phyloP scores from a whole-genome alignment of 37 sponge, comb jelly and placozoan species.

The Hexactinellida sp. region DNA sequence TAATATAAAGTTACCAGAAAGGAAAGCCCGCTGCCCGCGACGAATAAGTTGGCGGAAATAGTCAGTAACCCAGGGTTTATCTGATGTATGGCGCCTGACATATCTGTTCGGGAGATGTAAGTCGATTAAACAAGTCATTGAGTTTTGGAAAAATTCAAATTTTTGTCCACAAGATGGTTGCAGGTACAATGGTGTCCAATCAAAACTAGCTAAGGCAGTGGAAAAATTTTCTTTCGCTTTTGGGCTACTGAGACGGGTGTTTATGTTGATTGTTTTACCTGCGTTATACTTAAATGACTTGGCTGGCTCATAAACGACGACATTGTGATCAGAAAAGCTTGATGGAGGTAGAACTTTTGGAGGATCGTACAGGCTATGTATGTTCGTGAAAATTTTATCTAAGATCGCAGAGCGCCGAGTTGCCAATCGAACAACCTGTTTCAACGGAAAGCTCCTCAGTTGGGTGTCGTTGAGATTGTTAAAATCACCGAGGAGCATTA shows the following conservation, averaged over 20 bases:
- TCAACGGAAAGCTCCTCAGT: neutral
- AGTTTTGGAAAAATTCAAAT: neutral
- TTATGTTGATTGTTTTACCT: neutral
- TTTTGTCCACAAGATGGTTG: neutral
- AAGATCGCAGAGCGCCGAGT: neutral
- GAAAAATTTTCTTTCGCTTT: neutral
- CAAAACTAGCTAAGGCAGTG: neutral
- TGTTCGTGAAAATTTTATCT: neutral
- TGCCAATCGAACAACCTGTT: neutral
- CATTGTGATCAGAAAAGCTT: neutral
- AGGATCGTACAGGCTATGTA: neutral
- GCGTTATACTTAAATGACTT: neutral
- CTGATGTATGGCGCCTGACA: neutral
- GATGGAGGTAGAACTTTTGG: neutral
- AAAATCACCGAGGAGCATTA: slow-evolving; percentile 2
- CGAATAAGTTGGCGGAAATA: neutral
- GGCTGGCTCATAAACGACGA: neutral
- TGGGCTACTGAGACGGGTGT: neutral
- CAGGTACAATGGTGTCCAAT: neutral
- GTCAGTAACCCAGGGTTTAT: neutral
- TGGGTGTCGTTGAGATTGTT: neutral
- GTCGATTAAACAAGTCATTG: neutral
- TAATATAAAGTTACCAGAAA: neutral
- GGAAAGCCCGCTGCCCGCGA: neutral
- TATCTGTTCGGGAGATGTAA: neutral